Evolutionary conservation across 2,113 vertebrate genomes (phyloP).

Genomic region (Lanius ludovicianus): DNA sequence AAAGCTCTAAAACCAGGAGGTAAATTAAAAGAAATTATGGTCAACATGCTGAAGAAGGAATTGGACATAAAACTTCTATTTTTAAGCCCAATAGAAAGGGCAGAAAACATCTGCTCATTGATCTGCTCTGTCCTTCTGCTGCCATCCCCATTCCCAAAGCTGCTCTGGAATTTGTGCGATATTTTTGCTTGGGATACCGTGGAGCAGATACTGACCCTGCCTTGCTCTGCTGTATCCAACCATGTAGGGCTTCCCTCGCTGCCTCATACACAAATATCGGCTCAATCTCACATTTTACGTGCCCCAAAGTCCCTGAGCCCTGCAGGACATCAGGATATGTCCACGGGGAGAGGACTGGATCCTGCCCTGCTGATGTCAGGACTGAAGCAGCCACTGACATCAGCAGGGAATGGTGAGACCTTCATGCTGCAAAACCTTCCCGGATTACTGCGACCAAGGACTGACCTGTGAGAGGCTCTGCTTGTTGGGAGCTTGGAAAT

Average conservation of each 20-base stretch:
- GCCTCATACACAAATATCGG: background rate
- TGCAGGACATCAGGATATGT: background rate
- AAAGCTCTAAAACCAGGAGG: background rate
- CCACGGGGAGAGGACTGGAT: background rate
- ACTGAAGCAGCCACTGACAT: background rate
- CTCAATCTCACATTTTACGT: background rate
- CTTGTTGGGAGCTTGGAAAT: background rate
- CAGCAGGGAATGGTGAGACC: background rate
- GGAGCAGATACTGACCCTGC: background rate
- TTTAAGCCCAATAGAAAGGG: background rate
- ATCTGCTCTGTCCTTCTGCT: background rate
- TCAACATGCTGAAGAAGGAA: background rate
- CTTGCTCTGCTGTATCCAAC: background rate
- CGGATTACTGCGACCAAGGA: fast-evolving
- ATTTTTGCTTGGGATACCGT: fast-evolving
- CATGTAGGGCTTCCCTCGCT: fast-evolving
- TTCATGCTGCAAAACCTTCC: fast-evolving
- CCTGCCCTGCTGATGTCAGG: background rate
- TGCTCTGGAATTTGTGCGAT: background rate
- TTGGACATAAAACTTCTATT: background rate
- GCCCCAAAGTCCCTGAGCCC: background rate
- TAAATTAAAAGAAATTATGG: background rate
- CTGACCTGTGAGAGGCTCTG: background rate
- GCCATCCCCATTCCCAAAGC: background rate
- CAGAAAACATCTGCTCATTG: background rate